Evolutionary conservation across 2,797 vertebrate genomes (phyloP).

Genomic region (Periparus ater): DNA sequence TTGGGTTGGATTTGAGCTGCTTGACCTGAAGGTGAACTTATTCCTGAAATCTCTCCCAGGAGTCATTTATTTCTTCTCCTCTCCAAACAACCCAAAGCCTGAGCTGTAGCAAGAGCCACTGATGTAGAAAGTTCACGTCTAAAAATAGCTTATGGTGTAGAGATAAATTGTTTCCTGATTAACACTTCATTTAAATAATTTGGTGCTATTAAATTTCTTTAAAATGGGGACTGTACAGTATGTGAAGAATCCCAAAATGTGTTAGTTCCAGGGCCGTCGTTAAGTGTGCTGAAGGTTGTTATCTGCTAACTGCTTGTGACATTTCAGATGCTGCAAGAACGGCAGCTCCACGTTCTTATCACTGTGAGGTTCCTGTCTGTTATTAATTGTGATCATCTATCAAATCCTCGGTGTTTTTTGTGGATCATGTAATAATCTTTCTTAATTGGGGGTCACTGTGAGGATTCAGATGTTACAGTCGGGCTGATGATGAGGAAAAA

Average conservation of each 20-base stretch:
- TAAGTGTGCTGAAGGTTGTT: slow-evolving; percentile 12
- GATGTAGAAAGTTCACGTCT: slow-evolving; percentile 56
- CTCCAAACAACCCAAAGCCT: slow-evolving; percentile 50
- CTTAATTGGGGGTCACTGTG: background rate
- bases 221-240: background rate
- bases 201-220: slow-evolving; percentile 33
- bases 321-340: background rate
- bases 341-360: background rate
- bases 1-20: background rate
- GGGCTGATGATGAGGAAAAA: background rate
- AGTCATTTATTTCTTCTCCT: slow-evolving; percentile 34
- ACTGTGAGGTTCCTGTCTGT: slow-evolving; percentile 1
- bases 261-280: background rate
- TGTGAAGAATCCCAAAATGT: slow-evolving; percentile 35
- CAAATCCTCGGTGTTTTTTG: background rate
- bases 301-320: slow-evolving; percentile 40
- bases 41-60: background rate
- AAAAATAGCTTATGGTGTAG: slow-evolving; percentile 48
- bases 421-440: background rate
- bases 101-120: background rate
- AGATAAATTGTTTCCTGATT: slow-evolving; percentile 57
- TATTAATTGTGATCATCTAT: slow-evolving; percentile 33
- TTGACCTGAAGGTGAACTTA: slow-evolving; percentile 46
- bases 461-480: background rate
- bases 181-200: slow-evolving; percentile 56